A percentile compares a stretch with the other conserved stretches of the same genome.
Evolutionary conservation across 1,140 invertebrate genomes (phyloP).

Genomic region (Drosophila kohkoa): DNA sequence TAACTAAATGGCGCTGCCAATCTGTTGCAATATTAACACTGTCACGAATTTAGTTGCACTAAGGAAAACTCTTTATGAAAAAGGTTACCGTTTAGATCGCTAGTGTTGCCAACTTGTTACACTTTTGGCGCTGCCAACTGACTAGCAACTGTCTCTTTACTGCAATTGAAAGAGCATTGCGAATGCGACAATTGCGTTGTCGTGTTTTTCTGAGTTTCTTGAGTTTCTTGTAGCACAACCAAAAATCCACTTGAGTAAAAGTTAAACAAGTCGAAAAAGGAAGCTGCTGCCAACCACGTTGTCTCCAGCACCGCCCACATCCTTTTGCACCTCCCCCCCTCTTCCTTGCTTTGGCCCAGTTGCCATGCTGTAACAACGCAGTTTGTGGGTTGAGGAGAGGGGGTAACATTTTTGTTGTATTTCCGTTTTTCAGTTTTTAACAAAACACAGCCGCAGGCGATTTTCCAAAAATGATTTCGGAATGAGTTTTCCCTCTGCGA

Average conservation of each 20-base stretch:
- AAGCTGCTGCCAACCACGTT: constrained; percentile 31
- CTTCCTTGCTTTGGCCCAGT: neutral
- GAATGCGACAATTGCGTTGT: neutral
- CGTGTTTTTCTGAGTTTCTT: neutral
- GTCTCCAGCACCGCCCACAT: neutral
- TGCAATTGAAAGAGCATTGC: constrained; percentile 18
- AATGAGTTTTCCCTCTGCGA: constrained; percentile 70
- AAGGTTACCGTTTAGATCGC: neutral
- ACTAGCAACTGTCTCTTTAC: no score
- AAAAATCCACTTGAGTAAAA: constrained; percentile 72
- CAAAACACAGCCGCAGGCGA: constrained; percentile 75
- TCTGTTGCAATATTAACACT: no score
- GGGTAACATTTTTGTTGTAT: constrained; percentile 61
- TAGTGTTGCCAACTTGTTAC: neutral
- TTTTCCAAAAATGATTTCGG: constrained; percentile 78
- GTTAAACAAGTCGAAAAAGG: constrained; percentile 73
- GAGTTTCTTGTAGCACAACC: constrained; percentile 7
- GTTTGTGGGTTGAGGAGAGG: neutral
- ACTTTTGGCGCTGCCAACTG: no score
- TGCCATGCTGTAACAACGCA: constrained; percentile 20
- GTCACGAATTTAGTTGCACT: no score
- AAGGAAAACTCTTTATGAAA: no score
- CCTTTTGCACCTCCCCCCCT: neutral
- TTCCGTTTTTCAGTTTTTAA: constrained; percentile 79
- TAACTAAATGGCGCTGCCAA: neutral